Evolutionary conservation across 2,888 invertebrate species (phyloP).

Genomic region (Gibbula magus): DNA sequence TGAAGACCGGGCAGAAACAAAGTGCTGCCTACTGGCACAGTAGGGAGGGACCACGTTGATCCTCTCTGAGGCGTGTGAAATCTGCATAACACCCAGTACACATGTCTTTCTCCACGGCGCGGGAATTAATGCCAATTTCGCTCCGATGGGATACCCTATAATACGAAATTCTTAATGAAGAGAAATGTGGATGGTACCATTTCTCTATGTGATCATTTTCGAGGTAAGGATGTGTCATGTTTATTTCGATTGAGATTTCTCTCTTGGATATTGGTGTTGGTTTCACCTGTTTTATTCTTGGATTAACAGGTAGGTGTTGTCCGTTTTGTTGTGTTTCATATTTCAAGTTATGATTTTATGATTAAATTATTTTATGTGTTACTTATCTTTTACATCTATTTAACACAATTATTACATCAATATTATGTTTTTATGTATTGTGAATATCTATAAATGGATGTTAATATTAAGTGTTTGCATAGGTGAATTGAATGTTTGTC

Average conservation of each 20-base stretch:
- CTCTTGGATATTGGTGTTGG: neutral
- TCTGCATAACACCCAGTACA: neutral
- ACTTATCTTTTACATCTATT: too few relatives aligned
- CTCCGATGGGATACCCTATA: neutral
- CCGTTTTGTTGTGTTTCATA: too few relatives aligned
- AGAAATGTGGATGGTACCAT: constrained; percentile 1
- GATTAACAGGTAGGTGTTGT: too few relatives aligned
- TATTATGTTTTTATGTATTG: too few relatives aligned
- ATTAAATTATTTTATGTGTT: too few relatives aligned
- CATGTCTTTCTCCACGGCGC: neutral
- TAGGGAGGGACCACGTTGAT: too few relatives aligned
- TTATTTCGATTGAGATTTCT: neutral
- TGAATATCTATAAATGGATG: too few relatives aligned
- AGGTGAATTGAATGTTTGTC: too few relatives aligned
- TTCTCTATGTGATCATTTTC: neutral
- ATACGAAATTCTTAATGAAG: constrained; percentile 1
- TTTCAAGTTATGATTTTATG: too few relatives aligned
- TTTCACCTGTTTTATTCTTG: too few relatives aligned
- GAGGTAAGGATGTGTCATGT: neutral
- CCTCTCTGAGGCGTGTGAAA: neutral
- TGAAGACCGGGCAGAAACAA: neutral
- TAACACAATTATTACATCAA: too few relatives aligned
- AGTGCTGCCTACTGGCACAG: neutral
- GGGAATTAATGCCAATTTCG: neutral
- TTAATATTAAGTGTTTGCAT: too few relatives aligned